Conservation (phyloP, 2,113 vertebrate species). For the Xyliphius kryptos region DNA sequence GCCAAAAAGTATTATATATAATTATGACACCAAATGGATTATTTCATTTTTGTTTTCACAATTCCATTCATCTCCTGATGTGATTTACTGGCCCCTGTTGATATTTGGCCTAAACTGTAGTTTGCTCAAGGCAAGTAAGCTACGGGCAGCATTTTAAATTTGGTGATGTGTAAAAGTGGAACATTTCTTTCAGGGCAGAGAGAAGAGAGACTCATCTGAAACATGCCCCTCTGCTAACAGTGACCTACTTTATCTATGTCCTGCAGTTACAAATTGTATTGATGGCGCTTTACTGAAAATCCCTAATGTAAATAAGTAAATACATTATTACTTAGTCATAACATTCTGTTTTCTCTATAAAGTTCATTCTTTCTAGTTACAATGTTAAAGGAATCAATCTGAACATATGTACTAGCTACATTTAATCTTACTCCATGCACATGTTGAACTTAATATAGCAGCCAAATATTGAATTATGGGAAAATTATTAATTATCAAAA, state of each 20-base stretch:
- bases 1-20: neutral
- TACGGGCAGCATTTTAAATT: neutral
- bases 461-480: too few species aligned
- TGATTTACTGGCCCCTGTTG: conserved; percentile 18
- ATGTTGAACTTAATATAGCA: too few species aligned
- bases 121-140: conserved; percentile 18
- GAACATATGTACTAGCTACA: too few species aligned
- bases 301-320: neutral
- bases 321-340: too few species aligned
- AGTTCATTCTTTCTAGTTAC: too few species aligned
- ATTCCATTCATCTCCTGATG: neutral
- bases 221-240: conserved; percentile 47
- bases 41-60: neutral
- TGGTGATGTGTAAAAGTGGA: conserved; percentile 16
- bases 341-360: too few species aligned
- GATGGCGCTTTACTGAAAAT: conserved; percentile 35
- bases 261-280: conserved; percentile 44
- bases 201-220: conserved; percentile 35
- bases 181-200: conserved; percentile 1
- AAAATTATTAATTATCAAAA: too few species aligned
- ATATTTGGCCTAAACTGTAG: conserved; percentile 30
- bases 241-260: conserved; percentile 56
- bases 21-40: neutral
- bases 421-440: too few species aligned
- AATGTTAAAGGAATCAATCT: too few species aligned